phyloP scores from a whole-genome alignment of 1,140 invertebrate genomes.

The Lepidostoma basale region DNA sequence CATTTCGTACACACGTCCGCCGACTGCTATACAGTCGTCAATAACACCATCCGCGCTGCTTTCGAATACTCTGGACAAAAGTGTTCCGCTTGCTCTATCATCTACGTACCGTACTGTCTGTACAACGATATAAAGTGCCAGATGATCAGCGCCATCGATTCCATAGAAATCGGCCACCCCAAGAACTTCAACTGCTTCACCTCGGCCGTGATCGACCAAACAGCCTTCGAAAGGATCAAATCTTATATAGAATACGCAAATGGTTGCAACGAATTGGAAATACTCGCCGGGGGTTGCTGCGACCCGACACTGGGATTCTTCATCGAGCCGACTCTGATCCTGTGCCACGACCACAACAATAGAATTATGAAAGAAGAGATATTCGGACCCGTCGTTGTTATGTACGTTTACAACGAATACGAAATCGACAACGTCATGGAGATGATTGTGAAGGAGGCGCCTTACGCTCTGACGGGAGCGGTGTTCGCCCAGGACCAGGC shows the following conservation, averaged over 20 bases:
- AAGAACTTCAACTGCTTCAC: slow-evolving; percentile 79
- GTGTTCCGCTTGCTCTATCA: slow-evolving; percentile 91
- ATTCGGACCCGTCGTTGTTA: slow-evolving; percentile 88
- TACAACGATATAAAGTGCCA: slow-evolving; percentile 79
- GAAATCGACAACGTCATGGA: slow-evolving; percentile 72
- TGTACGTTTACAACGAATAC: slow-evolving; percentile 84
- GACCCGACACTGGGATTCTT: slow-evolving; percentile 87
- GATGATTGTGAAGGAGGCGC: slow-evolving; percentile 75
- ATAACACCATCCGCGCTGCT: slow-evolving; percentile 80
- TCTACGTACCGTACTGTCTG: slow-evolving; percentile 87
- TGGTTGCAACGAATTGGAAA: slow-evolving; percentile 68
- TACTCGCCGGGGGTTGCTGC: slow-evolving; percentile 83
- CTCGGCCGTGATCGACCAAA: slow-evolving; percentile 90
- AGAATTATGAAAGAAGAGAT: slow-evolving; percentile 94
- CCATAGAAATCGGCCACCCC: slow-evolving; percentile 81
- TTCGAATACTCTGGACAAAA: slow-evolving; percentile 95
- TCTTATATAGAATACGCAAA: slow-evolving; percentile 89
- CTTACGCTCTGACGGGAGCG: slow-evolving; percentile 88
- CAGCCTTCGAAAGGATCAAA: slow-evolving; percentile 83
- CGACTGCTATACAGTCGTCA: slow-evolving; percentile 76
- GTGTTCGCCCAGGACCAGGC: slow-evolving; percentile 84
- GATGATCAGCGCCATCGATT: slow-evolving; percentile 63
- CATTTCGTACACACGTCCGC: slow-evolving; percentile 91
- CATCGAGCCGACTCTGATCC: slow-evolving; percentile 88
- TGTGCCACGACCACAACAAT: slow-evolving; percentile 79